These are phyloP conservation scores for Seriola aureovittata DNA, from an alignment of 2,113 vertebrate species.

Conservation along the genomic window DNA sequence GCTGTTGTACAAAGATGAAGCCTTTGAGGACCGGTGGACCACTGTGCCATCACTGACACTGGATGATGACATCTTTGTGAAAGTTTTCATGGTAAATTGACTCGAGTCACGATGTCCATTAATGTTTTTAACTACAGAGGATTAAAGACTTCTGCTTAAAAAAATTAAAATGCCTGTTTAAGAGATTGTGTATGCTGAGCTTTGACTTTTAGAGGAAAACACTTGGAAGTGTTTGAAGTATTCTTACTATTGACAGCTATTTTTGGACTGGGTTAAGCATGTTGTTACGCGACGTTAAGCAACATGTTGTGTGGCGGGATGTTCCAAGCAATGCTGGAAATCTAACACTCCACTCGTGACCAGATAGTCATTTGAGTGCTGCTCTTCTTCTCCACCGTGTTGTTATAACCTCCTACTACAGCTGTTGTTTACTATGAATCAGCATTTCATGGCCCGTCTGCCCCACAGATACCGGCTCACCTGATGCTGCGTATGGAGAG, in stretches of 20 bases:
- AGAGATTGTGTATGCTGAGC: neutral
- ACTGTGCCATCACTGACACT: conserved; percentile 83
- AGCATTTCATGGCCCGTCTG: conserved; percentile 23
- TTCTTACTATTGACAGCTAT: conserved; percentile 48
- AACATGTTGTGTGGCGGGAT: conserved; percentile 45
- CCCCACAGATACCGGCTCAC: conserved; percentile 78
- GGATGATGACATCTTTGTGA: conserved; percentile 85
- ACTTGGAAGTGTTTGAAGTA: neutral
- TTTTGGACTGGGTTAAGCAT: conserved; percentile 33
- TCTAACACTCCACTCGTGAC: conserved; percentile 47
- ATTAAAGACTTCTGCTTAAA: neutral
- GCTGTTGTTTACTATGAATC: conserved; percentile 69
- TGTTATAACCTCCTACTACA: conserved; percentile 42
- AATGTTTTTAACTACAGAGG: neutral
- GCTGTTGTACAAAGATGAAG: conserved; percentile 85
- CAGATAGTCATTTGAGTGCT: conserved; percentile 31
- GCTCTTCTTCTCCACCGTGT: conserved; percentile 1
- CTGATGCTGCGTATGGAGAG: conserved; percentile 83
- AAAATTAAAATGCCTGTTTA: neutral
- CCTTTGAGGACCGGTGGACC: conserved; percentile 83
- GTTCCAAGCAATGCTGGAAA: conserved; percentile 36
- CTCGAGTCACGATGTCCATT: neutral
- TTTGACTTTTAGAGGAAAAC: conserved; percentile 3
- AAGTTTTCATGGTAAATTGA: conserved; percentile 82
- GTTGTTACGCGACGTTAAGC: conserved; percentile 48